Evolutionary conservation across 2,888 invertebrate genomes (phyloP), one percentile per base, ranked within the genome.

Genomic region (Timema podura): DNA sequence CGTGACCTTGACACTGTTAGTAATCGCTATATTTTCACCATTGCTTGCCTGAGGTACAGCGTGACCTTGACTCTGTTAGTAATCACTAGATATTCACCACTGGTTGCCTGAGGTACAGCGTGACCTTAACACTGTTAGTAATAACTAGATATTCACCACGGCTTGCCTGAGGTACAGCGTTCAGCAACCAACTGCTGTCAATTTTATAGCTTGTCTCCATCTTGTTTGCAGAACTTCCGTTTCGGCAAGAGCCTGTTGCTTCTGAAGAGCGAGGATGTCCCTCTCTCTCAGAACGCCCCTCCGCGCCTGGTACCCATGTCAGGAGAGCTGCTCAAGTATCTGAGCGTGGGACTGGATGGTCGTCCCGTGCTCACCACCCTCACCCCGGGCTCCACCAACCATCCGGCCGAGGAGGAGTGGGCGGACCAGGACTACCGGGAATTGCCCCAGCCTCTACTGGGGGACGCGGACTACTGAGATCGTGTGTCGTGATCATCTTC

Each of bases 391-490:
- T 79, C 82, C 49, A 77, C 83, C n/a, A 80, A 81, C 5, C 83
- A 83, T 6, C 85, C 85, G 65, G 81, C 83, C 0, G 87, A 87
- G 72, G 80, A 83, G 66, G 85, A 87, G 74, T 90, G 90, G 90
- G 86, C 87, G 77, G 88, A 87, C 54, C 79, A 85, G 30, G 91
- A 91, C 80, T 91, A 90, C 77, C 79, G 90, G 5, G 88, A 89
- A 75, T 77, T 90, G 72, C 49, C 64, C 2, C 46, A 65, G 65
- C 65, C 46, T 5, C 6, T 13, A 30, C 46, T 47, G 16, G 46
- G 9, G 46, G 46, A 65, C 46, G 51, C 11, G 51, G 10, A 49
- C 10, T 49, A 10, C 51, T 49, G n/a, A n/a, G n/a, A n/a, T n/a
- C n/a, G n/a, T n/a, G n/a, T n/a, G n/a, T n/a, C n/a, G n/a, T n/a